Evolutionary conservation across 37 sponge, comb jelly and placozoan species (phyloP), one percentile per base, ranked within the genome.

Genomic region (Cliona cf. orientalis): DNA sequence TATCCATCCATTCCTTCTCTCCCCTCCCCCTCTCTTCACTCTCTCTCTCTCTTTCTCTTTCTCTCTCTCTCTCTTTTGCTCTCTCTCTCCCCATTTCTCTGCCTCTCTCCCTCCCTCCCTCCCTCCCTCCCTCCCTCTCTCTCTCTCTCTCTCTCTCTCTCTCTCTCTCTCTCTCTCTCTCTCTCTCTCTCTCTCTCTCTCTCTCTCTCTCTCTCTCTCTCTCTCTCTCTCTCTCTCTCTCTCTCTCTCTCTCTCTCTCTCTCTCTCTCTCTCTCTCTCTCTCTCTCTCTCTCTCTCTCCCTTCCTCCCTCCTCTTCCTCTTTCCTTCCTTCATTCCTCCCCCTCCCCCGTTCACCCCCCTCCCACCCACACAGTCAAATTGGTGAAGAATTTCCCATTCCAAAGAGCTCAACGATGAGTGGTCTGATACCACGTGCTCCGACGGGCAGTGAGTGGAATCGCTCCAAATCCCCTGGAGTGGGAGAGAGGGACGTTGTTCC

Each of bases 111-210:
- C 80, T n/a, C 35, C 41, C 39, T 42, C 33, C 28, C 80, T 42
- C 69, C 23, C 56, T 38, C 56, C 40, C 73, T 32, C 72, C 9
- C 64, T 28, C 65, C 14, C 65, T 31, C 73, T 44, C 76, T 29
- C 84, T 40, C 76, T 55, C 84, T 41, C 84, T 23, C 71, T 57
- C 71, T 49, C 68, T 32, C 61, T 40, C 61, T 57, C 71, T 36
- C 73, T 62, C 64, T 61, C 84, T 64, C 66, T 31, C 74, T 6
- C 84, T 33, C 84, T 2, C 60, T 40, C 86, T 11, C 79, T 57
- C 78, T 45, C 78, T 62, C 76, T 49, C 41, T 56, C 53, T 79
- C 37, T 58, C 76, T 55, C 84, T 41, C 43, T 39, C 42, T 31
- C 43, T 25, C 7, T 35, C 64, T 22, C 69, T 7, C 69, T 32